Base-by-base conservation (phyloP, 1,140 invertebrate genomes). In the Pissodes strobi region DNA sequence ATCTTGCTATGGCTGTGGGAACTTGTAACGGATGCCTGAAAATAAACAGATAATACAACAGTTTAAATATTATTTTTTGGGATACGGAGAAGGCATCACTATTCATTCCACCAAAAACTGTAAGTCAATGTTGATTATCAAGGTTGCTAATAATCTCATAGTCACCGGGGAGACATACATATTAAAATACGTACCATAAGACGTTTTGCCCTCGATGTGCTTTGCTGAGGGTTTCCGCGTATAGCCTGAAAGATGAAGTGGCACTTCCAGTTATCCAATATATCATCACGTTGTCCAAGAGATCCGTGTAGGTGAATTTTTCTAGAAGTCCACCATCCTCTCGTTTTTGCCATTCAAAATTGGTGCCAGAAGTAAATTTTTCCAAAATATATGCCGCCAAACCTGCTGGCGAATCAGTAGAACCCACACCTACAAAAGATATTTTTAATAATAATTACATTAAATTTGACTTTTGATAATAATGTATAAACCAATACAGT, bases 201-300 rank as follows among this genome's bases (percentile, higher is more conserved):
- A 85, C 63, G 15, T 78, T 69, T 23, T 84, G 59, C 0, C 52
- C 67, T 0, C 74, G 57, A 12, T 82, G 73, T 0, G 72, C 74
- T 10, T 69, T 72, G 2, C 48, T 79, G 51, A 87, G 83, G 0
- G 71, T 78, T 76, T 94, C 92, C 0, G 88, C 80, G 70, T 94
- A 95, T 2, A 93, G 76, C 52, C 93, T 82, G 69, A 87, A 80
- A 0, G 90, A 90, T 0, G 91, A 88, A 0, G 89, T 90, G 1
- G 93, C 90, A 0, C 86, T 86, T 56, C 86, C 86, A 0, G 88
- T 87, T 0, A 87, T 71, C 88, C 92, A 97, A 75, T 96, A 97
- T 17, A 95, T 77, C 90, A 94, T 95, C 0, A 97, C 73, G 73
- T 95, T 94, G 68, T 95, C 94, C 2, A 97, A 73, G 1, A 96